These are phyloP conservation scores for Allobates femoralis DNA, from an alignment of 2,797 vertebrate genomes.

Conservation along the genomic window DNA sequence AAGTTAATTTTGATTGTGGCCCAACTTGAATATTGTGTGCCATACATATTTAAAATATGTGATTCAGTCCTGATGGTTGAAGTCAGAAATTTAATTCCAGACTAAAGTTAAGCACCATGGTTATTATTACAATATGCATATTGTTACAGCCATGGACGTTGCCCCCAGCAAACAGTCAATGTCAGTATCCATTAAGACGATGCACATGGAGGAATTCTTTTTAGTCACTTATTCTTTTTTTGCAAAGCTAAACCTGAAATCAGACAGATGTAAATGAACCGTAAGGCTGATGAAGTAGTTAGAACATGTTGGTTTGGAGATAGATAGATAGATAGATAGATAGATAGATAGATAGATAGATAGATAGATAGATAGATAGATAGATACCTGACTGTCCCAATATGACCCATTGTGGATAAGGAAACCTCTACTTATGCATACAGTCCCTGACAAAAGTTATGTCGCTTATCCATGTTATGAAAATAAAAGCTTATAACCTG, in stretches of 20 bases:
- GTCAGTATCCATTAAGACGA: not conserved
- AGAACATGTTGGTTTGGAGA: not conserved
- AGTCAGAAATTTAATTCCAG: slow-evolving; percentile 31
- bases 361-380: too few relatives aligned
- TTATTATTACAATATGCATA: not conserved
- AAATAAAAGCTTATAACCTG: too few relatives aligned
- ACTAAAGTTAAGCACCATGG: not conserved
- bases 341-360: too few relatives aligned
- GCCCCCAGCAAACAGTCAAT: not conserved
- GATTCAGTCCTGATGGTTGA: slow-evolving; percentile 12
- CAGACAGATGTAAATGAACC: not conserved
- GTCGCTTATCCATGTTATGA: too few relatives aligned
- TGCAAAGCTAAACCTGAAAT: not conserved
- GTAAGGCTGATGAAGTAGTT: not conserved
- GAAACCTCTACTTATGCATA: not conserved
- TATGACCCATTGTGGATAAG: too few relatives aligned
- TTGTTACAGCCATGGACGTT: not conserved
- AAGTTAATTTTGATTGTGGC: slow-evolving; percentile 37
- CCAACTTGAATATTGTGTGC: slow-evolving; percentile 40
- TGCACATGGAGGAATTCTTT: not conserved
- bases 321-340: too few relatives aligned
- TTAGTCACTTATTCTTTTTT: not conserved
- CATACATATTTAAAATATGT: slow-evolving; percentile 51
- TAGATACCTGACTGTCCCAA: too few relatives aligned
- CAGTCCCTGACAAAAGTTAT: too few relatives aligned